phyloP scores from a whole-genome alignment of 1,140 invertebrate genomes.

The Prorops nasuta region DNA sequence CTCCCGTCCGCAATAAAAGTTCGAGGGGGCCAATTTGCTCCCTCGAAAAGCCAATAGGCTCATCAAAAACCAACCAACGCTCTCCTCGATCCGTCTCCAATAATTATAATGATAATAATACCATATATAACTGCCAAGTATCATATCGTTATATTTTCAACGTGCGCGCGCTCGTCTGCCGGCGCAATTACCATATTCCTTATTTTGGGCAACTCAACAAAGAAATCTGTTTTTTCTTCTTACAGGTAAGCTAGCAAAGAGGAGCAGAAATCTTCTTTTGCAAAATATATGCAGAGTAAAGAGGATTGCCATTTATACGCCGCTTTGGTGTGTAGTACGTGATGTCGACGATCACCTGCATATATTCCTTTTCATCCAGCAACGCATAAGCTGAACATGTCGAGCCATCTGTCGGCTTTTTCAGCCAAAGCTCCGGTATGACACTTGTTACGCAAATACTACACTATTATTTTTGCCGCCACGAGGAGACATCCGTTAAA shows the following conservation, averaged over 20 bases:
- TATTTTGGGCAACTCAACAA: background rate
- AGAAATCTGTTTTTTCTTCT: conserved; percentile 13
- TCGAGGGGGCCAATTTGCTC: no score
- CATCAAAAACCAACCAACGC: no score
- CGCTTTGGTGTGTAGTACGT: background rate
- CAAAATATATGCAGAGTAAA: background rate
- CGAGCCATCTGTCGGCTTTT: conserved; percentile 44
- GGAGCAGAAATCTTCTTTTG: conserved; percentile 1
- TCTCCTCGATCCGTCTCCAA: no score
- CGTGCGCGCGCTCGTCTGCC: no score
- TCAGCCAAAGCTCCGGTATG: conserved; percentile 38
- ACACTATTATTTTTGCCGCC: conserved; percentile 38
- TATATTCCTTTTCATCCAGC: conserved; percentile 29
- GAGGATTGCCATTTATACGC: background rate
- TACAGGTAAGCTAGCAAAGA: conserved; percentile 22
- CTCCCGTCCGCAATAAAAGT: background rate
- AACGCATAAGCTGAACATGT: conserved; percentile 40
- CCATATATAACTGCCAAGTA: no score
- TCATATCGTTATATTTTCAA: no score
- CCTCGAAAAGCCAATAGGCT: no score
- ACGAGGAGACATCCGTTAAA: conserved; percentile 23
- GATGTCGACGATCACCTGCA: conserved; percentile 19
- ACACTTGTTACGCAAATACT: conserved; percentile 50
- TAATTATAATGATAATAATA: no score
- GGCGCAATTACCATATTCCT: no score